Conservation (phyloP, 2,113 vertebrate species). For the Notothenia coriiceps region DNA sequence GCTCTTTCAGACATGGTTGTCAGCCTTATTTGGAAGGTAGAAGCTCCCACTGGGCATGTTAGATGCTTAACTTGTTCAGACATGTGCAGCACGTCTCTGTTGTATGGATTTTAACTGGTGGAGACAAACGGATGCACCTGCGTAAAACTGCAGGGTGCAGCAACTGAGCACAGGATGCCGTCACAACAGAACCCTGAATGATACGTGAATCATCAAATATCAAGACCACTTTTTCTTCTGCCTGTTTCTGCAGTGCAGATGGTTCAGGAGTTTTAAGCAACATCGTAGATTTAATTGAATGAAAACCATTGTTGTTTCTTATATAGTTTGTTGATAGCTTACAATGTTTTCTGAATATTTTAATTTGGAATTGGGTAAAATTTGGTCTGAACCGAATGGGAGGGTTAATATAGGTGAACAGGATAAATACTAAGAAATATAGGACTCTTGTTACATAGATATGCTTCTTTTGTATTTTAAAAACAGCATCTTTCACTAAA, state of each 20-base stretch:
- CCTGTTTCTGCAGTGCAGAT: background rate
- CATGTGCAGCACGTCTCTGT: conserved; percentile 59
- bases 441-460: too few species aligned
- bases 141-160: conserved; percentile 61
- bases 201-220: conserved; percentile 9
- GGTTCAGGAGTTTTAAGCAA: background rate
- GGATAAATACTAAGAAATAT: too few species aligned
- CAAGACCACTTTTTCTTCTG: background rate
- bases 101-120: conserved; percentile 61
- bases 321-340: too few species aligned
- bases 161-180: conserved; percentile 58
- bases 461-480: background rate
- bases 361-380: too few species aligned
- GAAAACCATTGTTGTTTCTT: too few species aligned
- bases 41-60: conserved; percentile 63
- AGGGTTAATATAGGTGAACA: too few species aligned
- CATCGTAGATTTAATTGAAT: too few species aligned
- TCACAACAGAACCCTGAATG: conserved; percentile 12
- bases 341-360: too few species aligned
- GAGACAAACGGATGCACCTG: conserved; percentile 67
- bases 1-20: conserved; percentile 54
- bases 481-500: background rate
- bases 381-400: too few species aligned
- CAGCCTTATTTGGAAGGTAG: conserved; percentile 60
- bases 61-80: conserved; percentile 66